Evolutionary conservation across 2,113 vertebrate species (phyloP).

Genomic region (Sinosuthora webbiana): DNA sequence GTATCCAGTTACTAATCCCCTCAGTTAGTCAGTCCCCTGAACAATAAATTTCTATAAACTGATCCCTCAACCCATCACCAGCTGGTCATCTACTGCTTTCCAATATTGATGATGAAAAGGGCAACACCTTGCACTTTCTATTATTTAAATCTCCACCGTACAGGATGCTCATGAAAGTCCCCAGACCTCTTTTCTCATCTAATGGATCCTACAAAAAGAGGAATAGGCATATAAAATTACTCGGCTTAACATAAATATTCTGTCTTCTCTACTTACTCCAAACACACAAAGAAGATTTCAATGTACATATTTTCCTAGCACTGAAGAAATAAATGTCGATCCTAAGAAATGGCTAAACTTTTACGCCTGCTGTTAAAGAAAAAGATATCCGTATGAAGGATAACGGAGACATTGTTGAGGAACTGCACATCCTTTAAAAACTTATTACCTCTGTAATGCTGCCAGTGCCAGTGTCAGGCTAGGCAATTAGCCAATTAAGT

Average conservation of each 20-base stretch:
- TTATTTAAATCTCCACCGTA: neutral
- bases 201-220: neutral
- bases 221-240: neutral
- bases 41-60: neutral
- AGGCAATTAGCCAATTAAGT: slow-evolving; percentile 48
- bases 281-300: neutral
- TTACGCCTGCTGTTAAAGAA: neutral
- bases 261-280: neutral
- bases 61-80: neutral
- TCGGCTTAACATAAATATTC: neutral
- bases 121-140: neutral
- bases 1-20: neutral
- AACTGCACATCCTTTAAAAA: neutral
- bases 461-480: neutral
- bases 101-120: rapidly evolving
- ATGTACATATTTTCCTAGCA: neutral
- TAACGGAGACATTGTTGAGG: neutral
- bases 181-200: neutral
- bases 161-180: neutral
- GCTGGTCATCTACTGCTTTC: neutral
- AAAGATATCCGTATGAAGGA: neutral
- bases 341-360: neutral
- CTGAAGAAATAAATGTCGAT: neutral
- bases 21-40: neutral
- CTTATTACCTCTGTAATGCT: neutral